These are phyloP conservation scores for Lutjanus campechanus DNA, from an alignment of 2,797 vertebrate genomes.

Conservation along the genomic window DNA sequence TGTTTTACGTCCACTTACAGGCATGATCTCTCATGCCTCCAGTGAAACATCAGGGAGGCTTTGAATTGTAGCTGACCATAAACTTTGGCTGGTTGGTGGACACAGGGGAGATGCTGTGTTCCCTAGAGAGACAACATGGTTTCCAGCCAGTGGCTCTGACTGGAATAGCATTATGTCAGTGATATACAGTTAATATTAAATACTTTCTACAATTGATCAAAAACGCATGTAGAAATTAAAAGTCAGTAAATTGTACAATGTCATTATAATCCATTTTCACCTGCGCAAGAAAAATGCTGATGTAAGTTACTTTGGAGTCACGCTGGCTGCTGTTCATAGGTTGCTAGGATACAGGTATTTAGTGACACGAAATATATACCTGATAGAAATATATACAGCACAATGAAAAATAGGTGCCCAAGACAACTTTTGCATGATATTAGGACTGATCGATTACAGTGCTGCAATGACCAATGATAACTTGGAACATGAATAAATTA, in stretches of 20 bases:
- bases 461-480: neutral
- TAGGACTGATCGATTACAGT: neutral
- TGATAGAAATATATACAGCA: neutral
- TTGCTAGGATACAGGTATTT: conserved; percentile 4
- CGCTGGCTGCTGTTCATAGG: neutral
- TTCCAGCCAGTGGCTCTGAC: conserved; percentile 11
- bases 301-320: conserved; percentile 3
- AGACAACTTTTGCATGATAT: neutral
- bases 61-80: conserved; percentile 40
- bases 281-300: neutral
- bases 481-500: neutral
- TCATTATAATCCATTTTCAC: neutral
- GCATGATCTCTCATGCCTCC: conserved; percentile 25
- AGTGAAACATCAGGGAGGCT: conserved; percentile 42
- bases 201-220: neutral
- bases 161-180: conserved; percentile 4
- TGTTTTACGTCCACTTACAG: conserved; percentile 44
- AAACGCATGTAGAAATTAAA: conserved; percentile 19
- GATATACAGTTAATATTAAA: conserved; percentile 20
- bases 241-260: conserved; percentile 15
- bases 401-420: neutral
- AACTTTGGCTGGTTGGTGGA: conserved; percentile 26
- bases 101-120: conserved; percentile 16
- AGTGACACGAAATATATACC: neutral
- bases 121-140: conserved; percentile 9